A percentile compares a stretch with the other conserved stretches of the same genome.
Conservation (phyloP, 2,113 vertebrate species). For the Onychostoma macrolepis region DNA sequence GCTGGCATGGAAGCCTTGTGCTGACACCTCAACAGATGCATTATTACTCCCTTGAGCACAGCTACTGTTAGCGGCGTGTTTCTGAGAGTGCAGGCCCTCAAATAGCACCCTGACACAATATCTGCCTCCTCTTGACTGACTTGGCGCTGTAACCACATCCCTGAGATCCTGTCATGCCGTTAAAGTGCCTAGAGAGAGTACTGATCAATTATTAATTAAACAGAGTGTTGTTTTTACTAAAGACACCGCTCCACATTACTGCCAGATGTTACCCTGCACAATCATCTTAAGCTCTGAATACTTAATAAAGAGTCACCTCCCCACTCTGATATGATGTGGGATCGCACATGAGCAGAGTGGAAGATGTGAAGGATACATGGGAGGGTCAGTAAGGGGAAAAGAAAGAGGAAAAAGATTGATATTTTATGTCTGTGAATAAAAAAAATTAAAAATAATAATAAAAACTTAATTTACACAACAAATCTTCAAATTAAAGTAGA, state of each 20-base stretch:
- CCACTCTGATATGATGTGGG: slow-evolving; percentile 10
- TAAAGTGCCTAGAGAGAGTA: slow-evolving; percentile 23
- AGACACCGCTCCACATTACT: slow-evolving; percentile 49
- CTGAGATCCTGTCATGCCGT: slow-evolving; percentile 38
- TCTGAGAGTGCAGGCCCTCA: background rate
- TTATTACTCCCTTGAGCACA: background rate
- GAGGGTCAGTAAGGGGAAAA: background rate
- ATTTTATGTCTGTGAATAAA: background rate
- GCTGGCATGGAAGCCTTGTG: background rate
- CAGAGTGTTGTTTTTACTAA: slow-evolving; percentile 60
- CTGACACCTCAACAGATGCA: slow-evolving; percentile 6
- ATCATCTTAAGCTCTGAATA: slow-evolving; percentile 55
- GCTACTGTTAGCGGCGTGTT: slow-evolving; percentile 11
- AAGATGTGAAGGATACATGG: background rate
- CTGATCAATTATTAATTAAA: slow-evolving; percentile 67
- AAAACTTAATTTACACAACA: too few relatives aligned
- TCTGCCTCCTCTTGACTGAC: slow-evolving; percentile 21
- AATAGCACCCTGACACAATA: slow-evolving; percentile 15
- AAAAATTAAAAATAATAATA: too few relatives aligned
- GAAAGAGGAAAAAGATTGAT: background rate
- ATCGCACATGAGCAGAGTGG: background rate
- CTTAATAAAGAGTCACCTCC: slow-evolving; percentile 52
- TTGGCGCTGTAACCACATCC: slow-evolving; percentile 35
- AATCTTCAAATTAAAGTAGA: too few relatives aligned
- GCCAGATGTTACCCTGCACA: slow-evolving; percentile 54